These are phyloP conservation scores for Tolmerus cingulatus DNA, from an alignment of 2,888 invertebrate species.

Conservation along the genomic window DNA sequence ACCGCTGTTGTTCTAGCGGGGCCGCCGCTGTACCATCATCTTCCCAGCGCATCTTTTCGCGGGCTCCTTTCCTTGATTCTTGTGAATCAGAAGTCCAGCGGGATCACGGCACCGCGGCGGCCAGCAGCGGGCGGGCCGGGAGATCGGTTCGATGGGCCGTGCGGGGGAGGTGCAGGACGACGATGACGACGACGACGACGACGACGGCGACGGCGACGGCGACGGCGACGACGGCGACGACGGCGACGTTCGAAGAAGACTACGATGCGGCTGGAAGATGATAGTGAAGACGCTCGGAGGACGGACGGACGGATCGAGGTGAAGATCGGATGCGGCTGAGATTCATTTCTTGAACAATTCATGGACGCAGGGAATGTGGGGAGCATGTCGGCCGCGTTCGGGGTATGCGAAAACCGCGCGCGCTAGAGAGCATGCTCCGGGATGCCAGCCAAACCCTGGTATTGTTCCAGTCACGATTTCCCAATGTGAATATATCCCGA, in stretches of 20 bases:
- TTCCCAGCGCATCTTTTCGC: slow-evolving; percentile 26
- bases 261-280: neutral
- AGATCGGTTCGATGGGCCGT: neutral
- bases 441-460: slow-evolving; percentile 40
- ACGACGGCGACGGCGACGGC: neutral
- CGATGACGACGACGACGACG: neutral
- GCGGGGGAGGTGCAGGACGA: neutral
- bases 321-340: slow-evolving; percentile 32
- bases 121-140: neutral
- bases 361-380: slow-evolving; percentile 41
- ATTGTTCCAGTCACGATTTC: slow-evolving; percentile 39
- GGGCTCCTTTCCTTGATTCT: slow-evolving; percentile 21
- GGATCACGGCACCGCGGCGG: too few relatives aligned
- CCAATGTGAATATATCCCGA: slow-evolving; percentile 40
- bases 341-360: slow-evolving; percentile 17
- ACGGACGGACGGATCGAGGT: slow-evolving; percentile 9
- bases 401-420: slow-evolving; percentile 45
- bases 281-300: neutral
- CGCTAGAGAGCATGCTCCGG: slow-evolving; percentile 17
- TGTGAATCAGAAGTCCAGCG: slow-evolving; percentile 9
- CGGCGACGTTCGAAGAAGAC: neutral
- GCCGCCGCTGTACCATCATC: slow-evolving; percentile 33
- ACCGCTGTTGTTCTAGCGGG: slow-evolving; percentile 35
- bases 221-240: neutral
- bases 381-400: slow-evolving; percentile 40